A percentile compares a stretch with the other conserved stretches of the same genome.
phyloP scores from a whole-genome alignment of 2,113 vertebrate genomes.

The Todiramphus chloris region DNA sequence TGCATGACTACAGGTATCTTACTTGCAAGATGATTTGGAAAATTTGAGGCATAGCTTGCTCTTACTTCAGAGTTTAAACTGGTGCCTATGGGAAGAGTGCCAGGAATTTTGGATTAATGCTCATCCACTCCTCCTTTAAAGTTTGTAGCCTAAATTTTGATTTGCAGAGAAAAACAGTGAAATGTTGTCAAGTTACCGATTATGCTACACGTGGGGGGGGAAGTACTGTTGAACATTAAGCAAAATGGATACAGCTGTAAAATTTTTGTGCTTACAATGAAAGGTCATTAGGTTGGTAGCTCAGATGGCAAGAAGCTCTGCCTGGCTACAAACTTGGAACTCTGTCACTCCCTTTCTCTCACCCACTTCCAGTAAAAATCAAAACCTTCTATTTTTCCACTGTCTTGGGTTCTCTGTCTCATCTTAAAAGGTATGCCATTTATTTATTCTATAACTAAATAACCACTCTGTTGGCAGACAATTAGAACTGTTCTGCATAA shows the following conservation, averaged over 20 bases:
- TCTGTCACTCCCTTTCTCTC: not conserved
- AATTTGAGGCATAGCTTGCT: not conserved
- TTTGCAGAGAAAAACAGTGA: not conserved
- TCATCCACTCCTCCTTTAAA: not conserved
- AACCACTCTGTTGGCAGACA: not conserved
- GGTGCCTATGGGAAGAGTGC: not conserved
- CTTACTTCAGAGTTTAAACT: not conserved
- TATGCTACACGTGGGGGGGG: not conserved
- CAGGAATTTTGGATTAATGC: not conserved
- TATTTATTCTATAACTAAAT: not conserved
- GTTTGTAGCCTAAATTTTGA: not conserved
- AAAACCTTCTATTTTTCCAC: not conserved
- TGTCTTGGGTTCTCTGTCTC: not conserved
- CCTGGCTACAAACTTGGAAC: not conserved
- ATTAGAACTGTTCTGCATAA: not conserved
- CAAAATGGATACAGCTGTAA: not conserved
- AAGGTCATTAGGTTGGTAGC: not conserved
- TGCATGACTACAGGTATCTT: not conserved
- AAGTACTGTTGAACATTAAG: not conserved
- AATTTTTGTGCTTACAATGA: not conserved
- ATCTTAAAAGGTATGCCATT: not conserved
- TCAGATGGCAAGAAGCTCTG: not conserved
- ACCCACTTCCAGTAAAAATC: not conserved
- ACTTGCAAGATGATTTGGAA: not conserved
- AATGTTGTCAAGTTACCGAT: not conserved